Percentiles rank a stretch among this genome's conserved stretches.
Conservation (phyloP, 2,888 invertebrate genomes). For the Thecophora atra region DNA sequence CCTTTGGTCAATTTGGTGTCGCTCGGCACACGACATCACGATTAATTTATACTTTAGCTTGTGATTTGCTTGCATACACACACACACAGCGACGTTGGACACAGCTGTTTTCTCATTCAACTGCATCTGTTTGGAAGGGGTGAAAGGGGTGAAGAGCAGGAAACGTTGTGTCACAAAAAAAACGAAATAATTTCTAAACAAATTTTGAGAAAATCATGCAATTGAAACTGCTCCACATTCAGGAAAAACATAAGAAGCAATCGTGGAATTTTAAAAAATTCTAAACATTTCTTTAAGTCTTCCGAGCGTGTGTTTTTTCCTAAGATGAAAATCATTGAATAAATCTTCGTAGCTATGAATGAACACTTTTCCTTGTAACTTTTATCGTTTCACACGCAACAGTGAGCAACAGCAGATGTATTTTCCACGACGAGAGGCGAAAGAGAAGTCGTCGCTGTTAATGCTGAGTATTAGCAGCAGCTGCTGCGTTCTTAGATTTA, state of each 20-base stretch:
- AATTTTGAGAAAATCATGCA: too few relatives aligned
- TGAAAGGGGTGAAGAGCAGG: too few relatives aligned
- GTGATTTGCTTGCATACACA: not conserved
- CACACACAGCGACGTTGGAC: too few relatives aligned
- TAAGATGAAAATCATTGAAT: not conserved
- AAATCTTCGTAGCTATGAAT: not conserved
- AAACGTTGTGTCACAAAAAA: not conserved
- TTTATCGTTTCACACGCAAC: not conserved
- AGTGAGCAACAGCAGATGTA: not conserved
- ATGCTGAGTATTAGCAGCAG: not conserved
- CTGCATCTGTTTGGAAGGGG: not conserved
- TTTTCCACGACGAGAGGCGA: too few relatives aligned
- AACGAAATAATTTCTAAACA: too few relatives aligned
- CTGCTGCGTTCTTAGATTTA: not conserved
- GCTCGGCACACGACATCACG: not conserved
- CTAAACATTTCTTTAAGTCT: too few relatives aligned
- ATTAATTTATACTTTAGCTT: slow-evolving; percentile 2
- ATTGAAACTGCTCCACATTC: too few relatives aligned
- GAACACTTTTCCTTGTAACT: not conserved
- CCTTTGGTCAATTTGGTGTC: not conserved
- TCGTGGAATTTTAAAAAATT: too few relatives aligned
- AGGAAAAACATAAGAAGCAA: too few relatives aligned
- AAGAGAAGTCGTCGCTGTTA: not conserved
- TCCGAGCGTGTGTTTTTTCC: too few relatives aligned
- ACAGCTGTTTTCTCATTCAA: not conserved